A percentile compares a stretch with the other conserved stretches of the same genome.
Conservation (phyloP, 1,140 invertebrate species). For the Apis dorsata region DNA sequence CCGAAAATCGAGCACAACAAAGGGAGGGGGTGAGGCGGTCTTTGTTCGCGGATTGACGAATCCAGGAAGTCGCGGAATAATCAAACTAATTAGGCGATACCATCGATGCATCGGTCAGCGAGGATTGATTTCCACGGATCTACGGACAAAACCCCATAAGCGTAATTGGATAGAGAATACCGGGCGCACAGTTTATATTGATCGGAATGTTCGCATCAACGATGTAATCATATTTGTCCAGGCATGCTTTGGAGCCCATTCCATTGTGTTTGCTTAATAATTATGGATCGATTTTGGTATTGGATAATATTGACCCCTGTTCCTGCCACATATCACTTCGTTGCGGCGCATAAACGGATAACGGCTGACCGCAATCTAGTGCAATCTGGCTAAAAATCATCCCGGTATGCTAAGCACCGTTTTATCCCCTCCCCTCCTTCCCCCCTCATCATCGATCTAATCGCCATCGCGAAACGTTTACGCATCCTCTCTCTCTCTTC, state of each 20-base stretch:
- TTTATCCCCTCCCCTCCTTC: neutral
- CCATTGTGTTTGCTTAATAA: constrained; percentile 65
- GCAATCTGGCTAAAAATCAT: constrained; percentile 35
- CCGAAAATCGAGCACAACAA: constrained; percentile 18
- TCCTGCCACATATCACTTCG: constrained; percentile 45
- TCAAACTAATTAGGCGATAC: constrained; percentile 63
- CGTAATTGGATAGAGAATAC: constrained; percentile 64
- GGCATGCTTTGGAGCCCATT: constrained; percentile 61
- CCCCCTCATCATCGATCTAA: neutral
- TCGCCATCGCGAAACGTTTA: too few relatives aligned
- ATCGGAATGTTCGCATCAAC: constrained; percentile 66
- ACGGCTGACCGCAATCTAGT: constrained; percentile 33
- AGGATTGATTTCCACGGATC: constrained; percentile 62
- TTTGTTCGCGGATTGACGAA: constrained; percentile 34
- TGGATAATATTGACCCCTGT: constrained; percentile 63
- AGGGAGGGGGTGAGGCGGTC: neutral
- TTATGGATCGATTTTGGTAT: constrained; percentile 63
- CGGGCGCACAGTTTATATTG: constrained; percentile 59
- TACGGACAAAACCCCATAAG: constrained; percentile 54
- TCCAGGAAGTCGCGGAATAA: constrained; percentile 51
- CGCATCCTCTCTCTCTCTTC: neutral
- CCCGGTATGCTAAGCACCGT: constrained; percentile 19
- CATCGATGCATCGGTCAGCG: constrained; percentile 49
- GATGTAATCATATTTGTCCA: constrained; percentile 68
- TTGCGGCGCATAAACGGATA: constrained; percentile 48